Percentiles rank a stretch among this genome's conserved stretches.
These are phyloP conservation scores for Chorisops tibialis DNA, from an alignment of 2,888 invertebrate species.

Conservation along the genomic window DNA sequence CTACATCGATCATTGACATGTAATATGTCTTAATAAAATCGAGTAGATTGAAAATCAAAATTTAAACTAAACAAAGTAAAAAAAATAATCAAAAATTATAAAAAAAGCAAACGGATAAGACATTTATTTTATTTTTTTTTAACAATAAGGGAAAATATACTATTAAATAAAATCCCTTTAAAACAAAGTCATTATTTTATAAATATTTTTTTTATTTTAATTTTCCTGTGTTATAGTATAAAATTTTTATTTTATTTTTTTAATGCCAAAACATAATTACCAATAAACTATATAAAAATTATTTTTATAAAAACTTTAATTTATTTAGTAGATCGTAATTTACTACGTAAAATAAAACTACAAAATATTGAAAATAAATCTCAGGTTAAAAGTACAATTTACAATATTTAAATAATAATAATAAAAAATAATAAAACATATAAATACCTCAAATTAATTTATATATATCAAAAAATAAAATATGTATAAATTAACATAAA, in stretches of 20 bases:
- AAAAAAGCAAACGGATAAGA: conserved; percentile 31
- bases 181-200: no score
- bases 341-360: not conserved
- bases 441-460: conserved; percentile 5
- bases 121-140: not conserved
- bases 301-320: conserved; percentile 13
- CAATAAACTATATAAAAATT: conserved; percentile 26
- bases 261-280: conserved; percentile 26
- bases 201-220: conserved; percentile 13
- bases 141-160: no score
- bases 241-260: conserved; percentile 13
- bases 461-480: not conserved
- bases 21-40: no score
- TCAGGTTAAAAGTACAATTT: conserved; percentile 27
- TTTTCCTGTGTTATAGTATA: not conserved
- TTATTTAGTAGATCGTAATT: not conserved
- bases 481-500: not conserved
- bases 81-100: conserved; percentile 31
- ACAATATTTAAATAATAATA: conserved; percentile 3
- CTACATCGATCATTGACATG: not conserved
- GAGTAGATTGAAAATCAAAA: no score
- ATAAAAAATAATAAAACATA: conserved; percentile 5
- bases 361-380: conserved; percentile 3
- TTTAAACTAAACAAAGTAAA: conserved; percentile 34
- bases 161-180: no score